Conservation (phyloP, 2,888 invertebrate genomes). For the Sphaerophoria rueppellii region DNA sequence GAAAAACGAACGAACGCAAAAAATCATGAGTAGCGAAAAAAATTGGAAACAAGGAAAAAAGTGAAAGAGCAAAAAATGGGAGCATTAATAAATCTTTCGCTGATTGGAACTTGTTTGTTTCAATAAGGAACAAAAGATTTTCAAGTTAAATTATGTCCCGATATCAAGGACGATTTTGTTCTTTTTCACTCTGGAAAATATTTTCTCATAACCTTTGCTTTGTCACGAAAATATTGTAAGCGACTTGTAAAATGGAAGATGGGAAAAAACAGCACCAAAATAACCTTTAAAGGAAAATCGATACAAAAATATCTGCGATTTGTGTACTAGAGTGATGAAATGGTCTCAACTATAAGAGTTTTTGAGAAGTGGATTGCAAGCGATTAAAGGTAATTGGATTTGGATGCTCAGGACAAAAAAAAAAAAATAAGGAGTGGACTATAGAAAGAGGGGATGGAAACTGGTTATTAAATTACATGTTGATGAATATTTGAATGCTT, state of each 20-base stretch:
- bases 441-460: too few species aligned
- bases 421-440: too few species aligned
- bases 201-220: not conserved
- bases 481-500: too few species aligned
- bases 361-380: too few species aligned
- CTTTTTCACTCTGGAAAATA: not conserved
- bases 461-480: too few species aligned
- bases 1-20: not conserved
- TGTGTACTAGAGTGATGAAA: too few species aligned
- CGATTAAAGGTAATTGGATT: too few species aligned
- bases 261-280: not conserved
- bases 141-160: not conserved
- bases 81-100: not conserved
- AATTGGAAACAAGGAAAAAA: not conserved
- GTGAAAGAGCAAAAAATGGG: not conserved
- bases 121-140: slow-evolving; percentile 7
- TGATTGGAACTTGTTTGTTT: slow-evolving; percentile 4
- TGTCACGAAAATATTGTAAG: not conserved
- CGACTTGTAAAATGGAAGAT: not conserved
- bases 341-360: too few species aligned
- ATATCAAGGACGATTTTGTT: not conserved
- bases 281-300: too few species aligned
- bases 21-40: not conserved
- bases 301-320: too few species aligned
- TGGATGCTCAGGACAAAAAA: too few species aligned